Evolutionary conservation across 2,113 vertebrate genomes (phyloP), one percentile per base, ranked within the genome.

Genomic region (Hippocampus comes): DNA sequence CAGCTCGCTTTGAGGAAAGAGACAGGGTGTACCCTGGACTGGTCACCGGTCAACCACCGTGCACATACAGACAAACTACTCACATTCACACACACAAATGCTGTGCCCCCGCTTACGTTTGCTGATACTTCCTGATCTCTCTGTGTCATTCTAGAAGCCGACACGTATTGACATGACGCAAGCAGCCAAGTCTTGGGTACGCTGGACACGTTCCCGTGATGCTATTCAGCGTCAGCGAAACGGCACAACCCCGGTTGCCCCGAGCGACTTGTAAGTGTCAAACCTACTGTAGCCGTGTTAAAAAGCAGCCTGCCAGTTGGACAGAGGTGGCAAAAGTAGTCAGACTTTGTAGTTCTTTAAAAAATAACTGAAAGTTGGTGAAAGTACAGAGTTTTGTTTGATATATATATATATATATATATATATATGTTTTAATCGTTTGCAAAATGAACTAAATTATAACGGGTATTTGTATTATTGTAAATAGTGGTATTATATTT

Each of bases 261-360:
- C 90, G 88, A 69, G 82, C 82, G 70, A 76, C 89, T 86, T 86
- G 87, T 89, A 90, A 91, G 87, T 72, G 88, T 84, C 86, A 89
- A 88, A 84, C 86, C 86, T 83, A 86, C 86, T 86, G 90, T 82
- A 84, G 64, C 82, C 80, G 88, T 78, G 79, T 82, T 82, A 78
- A 88, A 80, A 86, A 76, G 70, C 77, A 78, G 77, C 74, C 76
- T 82, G 81, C 82, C 88, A 88, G 85, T 21, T 21, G 20, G 20
- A 53, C 21, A 9, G 7, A 21, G 51, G 21, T 55, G 51, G n/a
- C 21, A n/a, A 55, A 55, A 55, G 21, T 55, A 55, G 51, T 9
- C 53, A 10, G 21, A 23, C 21, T 55, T n/a, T 55, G 49, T 55
- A n/a, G 9, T 55, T n/a, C 8, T 46, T 46, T 46, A 3, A 46